These are phyloP conservation scores for Acrobeloides nanus DNA, from an alignment of 2,888 invertebrate species.

Conservation along the genomic window DNA sequence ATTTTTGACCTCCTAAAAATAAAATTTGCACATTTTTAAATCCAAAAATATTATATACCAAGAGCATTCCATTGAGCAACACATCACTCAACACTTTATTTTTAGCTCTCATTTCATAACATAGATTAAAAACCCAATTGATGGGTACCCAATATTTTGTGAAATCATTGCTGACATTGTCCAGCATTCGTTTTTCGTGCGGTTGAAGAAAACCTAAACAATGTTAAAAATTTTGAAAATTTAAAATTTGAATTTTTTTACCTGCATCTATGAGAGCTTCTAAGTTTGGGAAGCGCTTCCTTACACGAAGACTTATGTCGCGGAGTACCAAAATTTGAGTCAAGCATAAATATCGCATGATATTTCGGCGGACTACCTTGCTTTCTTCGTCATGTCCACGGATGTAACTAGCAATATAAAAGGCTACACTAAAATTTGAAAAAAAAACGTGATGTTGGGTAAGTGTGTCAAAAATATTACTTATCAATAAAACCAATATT, in stretches of 20 bases:
- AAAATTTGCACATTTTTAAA: too few species aligned
- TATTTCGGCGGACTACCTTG: conserved; percentile 32
- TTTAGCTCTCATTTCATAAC: conserved; percentile 14
- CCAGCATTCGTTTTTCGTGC: conserved; percentile 28
- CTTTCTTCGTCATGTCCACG: conserved; percentile 38
- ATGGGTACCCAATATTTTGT: conserved; percentile 45
- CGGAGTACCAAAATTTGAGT: conserved; percentile 39
- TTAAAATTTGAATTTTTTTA: not conserved
- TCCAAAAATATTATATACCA: too few species aligned
- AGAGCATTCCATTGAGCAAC: not conserved
- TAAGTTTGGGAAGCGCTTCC: conserved; percentile 27
- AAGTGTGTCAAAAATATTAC: too few species aligned
- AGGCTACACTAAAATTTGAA: conserved; percentile 28
- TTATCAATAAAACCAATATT: conserved; percentile 33
- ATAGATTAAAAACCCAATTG: conserved; percentile 37
- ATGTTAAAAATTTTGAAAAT: conserved; percentile 2
- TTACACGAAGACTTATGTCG: conserved; percentile 24
- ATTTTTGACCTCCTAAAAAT: conserved; percentile 18
- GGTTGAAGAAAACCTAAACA: conserved; percentile 25
- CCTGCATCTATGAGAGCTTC: conserved; percentile 24
- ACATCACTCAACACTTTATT: conserved; percentile 20
- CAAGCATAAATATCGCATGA: conserved; percentile 41
- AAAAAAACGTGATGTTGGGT: too few species aligned
- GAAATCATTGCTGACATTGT: conserved; percentile 27
- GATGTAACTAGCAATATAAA: conserved; percentile 33